Evolutionary conservation across 2,888 invertebrate species (phyloP).

Genomic region (Eupithecia abbreviata): DNA sequence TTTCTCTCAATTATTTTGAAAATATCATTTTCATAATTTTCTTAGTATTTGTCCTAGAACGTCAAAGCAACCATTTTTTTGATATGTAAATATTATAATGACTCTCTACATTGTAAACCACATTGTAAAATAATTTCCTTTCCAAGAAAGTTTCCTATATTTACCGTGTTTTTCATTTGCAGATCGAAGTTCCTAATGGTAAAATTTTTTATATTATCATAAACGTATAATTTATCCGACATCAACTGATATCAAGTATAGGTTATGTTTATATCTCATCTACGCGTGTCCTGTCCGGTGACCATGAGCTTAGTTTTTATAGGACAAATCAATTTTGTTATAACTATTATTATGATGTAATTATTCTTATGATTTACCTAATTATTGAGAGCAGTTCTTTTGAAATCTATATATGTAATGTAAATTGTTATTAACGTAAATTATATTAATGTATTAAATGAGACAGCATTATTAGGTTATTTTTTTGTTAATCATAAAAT

Average conservation of each 20-base stretch:
- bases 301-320: conserved; percentile 24
- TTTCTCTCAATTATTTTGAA: conserved; percentile 4
- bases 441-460: no score
- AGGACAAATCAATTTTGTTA: conserved; percentile 6
- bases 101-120: neutral
- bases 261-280: conserved; percentile 40
- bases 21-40: neutral
- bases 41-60: neutral
- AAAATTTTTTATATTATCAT: conserved; percentile 47
- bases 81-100: neutral
- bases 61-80: neutral
- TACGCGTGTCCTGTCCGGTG: conserved; percentile 27
- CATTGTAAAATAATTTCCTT: conserved; percentile 20
- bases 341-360: no score
- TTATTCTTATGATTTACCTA: neutral
- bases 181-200: conserved; percentile 23
- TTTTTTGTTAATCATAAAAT: no score
- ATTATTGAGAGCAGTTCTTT: neutral
- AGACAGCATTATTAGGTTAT: no score
- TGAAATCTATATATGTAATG: neutral
- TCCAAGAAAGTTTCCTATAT: neutral
- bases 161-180: conserved; percentile 15
- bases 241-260: conserved; percentile 49
- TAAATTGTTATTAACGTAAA: neutral
- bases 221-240: conserved; percentile 51